phyloP scores from a whole-genome alignment of 2,888 invertebrate species.

The Tenthredo mesomela region DNA sequence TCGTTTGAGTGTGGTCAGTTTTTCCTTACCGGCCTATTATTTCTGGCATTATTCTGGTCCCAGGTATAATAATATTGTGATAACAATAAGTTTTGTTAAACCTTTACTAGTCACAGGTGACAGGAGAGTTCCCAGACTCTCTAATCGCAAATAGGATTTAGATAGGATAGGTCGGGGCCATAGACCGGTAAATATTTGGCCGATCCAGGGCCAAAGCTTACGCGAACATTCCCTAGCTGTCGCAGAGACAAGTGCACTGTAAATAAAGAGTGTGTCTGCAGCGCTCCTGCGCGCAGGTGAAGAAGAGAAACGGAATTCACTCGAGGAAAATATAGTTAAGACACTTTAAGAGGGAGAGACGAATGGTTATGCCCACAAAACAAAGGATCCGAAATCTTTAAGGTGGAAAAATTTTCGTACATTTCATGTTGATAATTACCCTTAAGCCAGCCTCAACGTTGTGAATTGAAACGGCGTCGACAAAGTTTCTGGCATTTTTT shows the following conservation, averaged over 20 bases:
- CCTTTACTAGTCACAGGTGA: constrained; percentile 19
- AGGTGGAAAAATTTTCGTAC: not conserved
- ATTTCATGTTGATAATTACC: constrained; percentile 14
- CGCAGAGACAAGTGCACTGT: constrained; percentile 61
- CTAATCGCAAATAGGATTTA: constrained; percentile 52
- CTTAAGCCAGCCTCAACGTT: constrained; percentile 21
- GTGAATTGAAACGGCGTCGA: constrained; percentile 21
- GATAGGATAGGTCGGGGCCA: constrained; percentile 49
- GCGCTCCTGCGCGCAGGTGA: not conserved
- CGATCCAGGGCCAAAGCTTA: constrained; percentile 26
- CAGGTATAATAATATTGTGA: not conserved
- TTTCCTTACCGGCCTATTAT: not conserved
- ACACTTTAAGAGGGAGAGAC: not conserved
- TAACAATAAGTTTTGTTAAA: not conserved
- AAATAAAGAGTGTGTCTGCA: constrained; percentile 61
- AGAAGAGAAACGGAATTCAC: not conserved
- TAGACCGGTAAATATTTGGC: constrained; percentile 64
- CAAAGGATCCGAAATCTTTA: not conserved
- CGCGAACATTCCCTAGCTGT: constrained; percentile 40
- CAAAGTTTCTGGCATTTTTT: not conserved
- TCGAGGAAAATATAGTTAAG: not conserved
- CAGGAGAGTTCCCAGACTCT: constrained; percentile 34
- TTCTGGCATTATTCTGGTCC: not conserved
- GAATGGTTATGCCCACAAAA: not conserved
- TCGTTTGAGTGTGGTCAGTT: constrained; percentile 6